Conservation (phyloP, 2,797 vertebrate species). For the Aplochiton taeniatus region DNA sequence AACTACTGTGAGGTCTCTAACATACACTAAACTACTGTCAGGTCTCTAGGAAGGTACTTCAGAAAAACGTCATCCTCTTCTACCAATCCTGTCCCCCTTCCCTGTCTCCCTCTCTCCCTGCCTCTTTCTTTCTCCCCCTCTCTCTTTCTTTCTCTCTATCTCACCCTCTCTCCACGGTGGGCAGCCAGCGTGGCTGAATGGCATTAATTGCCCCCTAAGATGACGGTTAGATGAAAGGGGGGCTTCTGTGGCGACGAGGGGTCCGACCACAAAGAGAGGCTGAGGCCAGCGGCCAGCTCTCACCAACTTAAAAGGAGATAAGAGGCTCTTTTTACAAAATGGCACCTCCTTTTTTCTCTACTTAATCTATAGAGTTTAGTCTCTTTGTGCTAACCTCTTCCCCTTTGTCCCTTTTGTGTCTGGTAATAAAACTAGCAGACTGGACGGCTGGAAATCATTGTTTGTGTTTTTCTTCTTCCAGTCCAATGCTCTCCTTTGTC, state of each 20-base stretch:
- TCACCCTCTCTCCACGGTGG: slow-evolving; percentile 31
- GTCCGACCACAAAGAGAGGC: slow-evolving; percentile 60
- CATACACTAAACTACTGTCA: slow-evolving; percentile 57
- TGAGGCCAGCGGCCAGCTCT: slow-evolving; percentile 71
- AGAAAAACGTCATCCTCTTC: too few species aligned
- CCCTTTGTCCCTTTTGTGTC: slow-evolving; percentile 68
- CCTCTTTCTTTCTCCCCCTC: too few species aligned
- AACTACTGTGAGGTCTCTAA: slow-evolving; percentile 53
- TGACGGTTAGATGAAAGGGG: slow-evolving; percentile 73
- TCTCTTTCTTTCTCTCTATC: neutral
- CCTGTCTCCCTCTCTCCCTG: too few species aligned
- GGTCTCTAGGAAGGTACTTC: neutral
- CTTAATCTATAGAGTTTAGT: slow-evolving; percentile 69
- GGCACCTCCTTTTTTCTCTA: slow-evolving; percentile 45
- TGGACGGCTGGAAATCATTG: slow-evolving; percentile 73
- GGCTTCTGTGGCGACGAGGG: slow-evolving; percentile 61
- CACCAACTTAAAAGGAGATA: slow-evolving; percentile 74
- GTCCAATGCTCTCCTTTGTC: slow-evolving; percentile 54
- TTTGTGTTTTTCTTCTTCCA: slow-evolving; percentile 62
- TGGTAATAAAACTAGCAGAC: slow-evolving; percentile 66
- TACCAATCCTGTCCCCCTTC: too few species aligned
- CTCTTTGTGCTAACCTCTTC: slow-evolving; percentile 57
- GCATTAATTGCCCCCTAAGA: slow-evolving; percentile 76
- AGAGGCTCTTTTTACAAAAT: slow-evolving; percentile 67
- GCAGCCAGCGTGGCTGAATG: slow-evolving; percentile 58